phyloP scores from a whole-genome alignment of 2,113 vertebrate genomes.

The Mustela lutreola region DNA sequence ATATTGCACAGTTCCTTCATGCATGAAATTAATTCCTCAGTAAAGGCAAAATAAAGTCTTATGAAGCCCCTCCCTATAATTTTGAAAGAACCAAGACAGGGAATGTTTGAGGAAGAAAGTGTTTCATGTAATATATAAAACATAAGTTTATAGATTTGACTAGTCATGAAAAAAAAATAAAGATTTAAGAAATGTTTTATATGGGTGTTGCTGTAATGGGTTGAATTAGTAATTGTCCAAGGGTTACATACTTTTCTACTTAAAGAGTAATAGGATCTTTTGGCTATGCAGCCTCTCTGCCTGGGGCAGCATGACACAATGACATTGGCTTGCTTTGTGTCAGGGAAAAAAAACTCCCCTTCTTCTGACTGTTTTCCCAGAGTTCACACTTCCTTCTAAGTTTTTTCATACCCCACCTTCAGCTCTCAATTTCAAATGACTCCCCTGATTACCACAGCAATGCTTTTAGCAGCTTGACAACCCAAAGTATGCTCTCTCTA shows the following conservation, averaged over 20 bases:
- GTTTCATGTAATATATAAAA: constrained; percentile 55
- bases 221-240: constrained; percentile 32
- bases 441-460: background rate
- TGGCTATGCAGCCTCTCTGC: background rate
- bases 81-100: constrained; percentile 41
- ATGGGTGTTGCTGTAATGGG: background rate
- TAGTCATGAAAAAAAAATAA: constrained; percentile 50
- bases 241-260: constrained; percentile 11
- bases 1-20: constrained; percentile 47
- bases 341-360: background rate
- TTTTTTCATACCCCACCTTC: background rate
- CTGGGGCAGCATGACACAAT: background rate
- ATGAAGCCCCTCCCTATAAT: background rate
- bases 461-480: background rate
- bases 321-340: background rate
- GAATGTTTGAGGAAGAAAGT: constrained; percentile 51
- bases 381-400: background rate
- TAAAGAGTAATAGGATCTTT: background rate
- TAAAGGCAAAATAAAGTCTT: constrained; percentile 42
- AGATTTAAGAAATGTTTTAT: constrained; percentile 39
- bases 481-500: background rate
- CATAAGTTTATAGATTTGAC: constrained; percentile 46
- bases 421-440: background rate
- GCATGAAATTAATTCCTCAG: constrained; percentile 63
- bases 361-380: background rate